Evolutionary conservation across 2,888 invertebrate genomes (phyloP), one percentile per base, ranked within the genome.

Genomic region (Sthenelais limicola): DNA sequence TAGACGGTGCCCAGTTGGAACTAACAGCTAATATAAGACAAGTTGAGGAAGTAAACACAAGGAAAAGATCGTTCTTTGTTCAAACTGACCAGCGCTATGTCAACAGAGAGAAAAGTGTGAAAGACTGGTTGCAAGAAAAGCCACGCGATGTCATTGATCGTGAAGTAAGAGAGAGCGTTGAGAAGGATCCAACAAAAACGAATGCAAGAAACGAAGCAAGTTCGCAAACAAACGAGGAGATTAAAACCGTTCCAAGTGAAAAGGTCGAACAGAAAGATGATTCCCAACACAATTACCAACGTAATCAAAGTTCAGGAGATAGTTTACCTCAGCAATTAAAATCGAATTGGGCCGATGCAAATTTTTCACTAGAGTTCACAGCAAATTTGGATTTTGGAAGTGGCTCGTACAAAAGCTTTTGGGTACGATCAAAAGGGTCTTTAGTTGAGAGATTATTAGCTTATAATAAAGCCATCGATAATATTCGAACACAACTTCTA

Each of bases 401-500:
- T 38, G 62, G 62, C 5, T 4, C 38, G 4, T 62, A 62, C 38
- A 62, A 38, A 38, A 43, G 38, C 2, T 62, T 38, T 21, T 62
- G 62, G 62, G 38, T 62, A 4, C 7, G 24, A 12, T 26, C 24
- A 9, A 24, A 68, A 24, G 72, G 71, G 26, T 15, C 68, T 12
- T 58, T 74, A 43, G 48, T 75, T 3, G 47, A 56, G 4, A 43
- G 75, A 32, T 24, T 75, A 7, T 43, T 33, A 3, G 43, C 32
- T 12, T 73, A 54, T 28, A 73, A 73, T 66, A 43, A 38, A 12
- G 52, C 58, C 18, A 74, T 76, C 18, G 43, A 47, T 21, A 5
- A 52, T 26, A 21, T 73, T 9, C 54, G 74, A 48, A 30, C 54
- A 18, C 33, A 74, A 38, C 72, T 76, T 33, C 38, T 74, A 24